Evolutionary conservation across 2,113 vertebrate species (phyloP).

Genomic region (Lycocorax pyrrhopterus): DNA sequence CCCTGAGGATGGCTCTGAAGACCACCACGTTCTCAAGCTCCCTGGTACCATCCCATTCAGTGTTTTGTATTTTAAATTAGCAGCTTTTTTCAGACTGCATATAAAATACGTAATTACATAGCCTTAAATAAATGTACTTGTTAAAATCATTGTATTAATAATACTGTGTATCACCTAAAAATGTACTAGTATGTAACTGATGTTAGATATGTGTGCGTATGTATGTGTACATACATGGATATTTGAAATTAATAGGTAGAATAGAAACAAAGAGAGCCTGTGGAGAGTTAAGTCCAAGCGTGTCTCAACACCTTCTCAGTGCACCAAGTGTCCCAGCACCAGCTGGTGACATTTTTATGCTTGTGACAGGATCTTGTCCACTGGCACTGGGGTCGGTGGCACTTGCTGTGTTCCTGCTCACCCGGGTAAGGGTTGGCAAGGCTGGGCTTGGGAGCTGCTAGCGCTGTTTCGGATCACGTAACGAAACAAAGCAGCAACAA

Average conservation of each 20-base stretch:
- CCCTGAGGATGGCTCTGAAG: background rate
- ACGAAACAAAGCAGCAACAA: background rate
- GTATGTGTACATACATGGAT: background rate
- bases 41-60: background rate
- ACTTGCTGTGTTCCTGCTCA: background rate
- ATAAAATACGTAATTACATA: background rate
- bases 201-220: background rate
- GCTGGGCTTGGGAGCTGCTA: background rate
- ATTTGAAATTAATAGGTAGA: background rate
- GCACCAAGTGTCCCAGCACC: background rate
- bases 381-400: background rate
- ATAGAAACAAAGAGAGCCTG: background rate
- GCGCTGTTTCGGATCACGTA: accelerated
- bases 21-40: background rate
- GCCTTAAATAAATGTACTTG: background rate
- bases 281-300: background rate
- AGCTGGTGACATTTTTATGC: background rate
- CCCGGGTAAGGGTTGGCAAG: accelerated
- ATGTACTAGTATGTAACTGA: background rate
- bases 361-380: background rate
- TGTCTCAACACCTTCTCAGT: background rate
- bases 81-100: background rate
- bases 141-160: background rate
- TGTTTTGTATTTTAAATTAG: background rate
- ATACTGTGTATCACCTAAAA: background rate